Percentiles rank a stretch among this genome's conserved stretches.
Conservation (phyloP, 1,140 invertebrate species). For the Drosophila grimshawi region DNA sequence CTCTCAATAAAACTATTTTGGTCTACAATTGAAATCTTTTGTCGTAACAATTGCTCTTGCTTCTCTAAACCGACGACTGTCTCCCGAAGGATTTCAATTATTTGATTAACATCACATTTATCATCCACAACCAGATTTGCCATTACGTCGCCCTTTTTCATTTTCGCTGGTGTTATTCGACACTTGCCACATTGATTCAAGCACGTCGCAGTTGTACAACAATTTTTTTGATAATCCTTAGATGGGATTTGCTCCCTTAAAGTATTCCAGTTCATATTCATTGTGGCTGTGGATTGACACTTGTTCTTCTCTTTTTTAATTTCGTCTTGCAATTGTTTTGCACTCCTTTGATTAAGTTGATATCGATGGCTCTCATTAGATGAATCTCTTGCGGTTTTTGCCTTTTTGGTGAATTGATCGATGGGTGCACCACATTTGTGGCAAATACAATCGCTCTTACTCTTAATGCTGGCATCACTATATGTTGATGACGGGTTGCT, state of each 20-base stretch:
- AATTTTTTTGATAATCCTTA: not conserved
- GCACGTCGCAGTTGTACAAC: not conserved
- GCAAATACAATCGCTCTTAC: constrained; percentile 4
- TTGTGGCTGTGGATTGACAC: too few species aligned
- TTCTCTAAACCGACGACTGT: constrained; percentile 44
- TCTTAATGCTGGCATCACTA: not conserved
- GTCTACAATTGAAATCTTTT: not conserved
- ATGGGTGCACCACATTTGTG: constrained; percentile 15
- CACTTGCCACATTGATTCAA: not conserved
- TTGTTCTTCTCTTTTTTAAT: too few species aligned
- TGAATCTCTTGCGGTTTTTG: not conserved
- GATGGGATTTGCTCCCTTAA: not conserved
- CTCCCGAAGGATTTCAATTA: constrained; percentile 41
- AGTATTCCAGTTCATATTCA: too few species aligned
- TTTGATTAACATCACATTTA: constrained; percentile 34
- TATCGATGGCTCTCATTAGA: too few species aligned
- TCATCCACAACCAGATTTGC: not conserved
- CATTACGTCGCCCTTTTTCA: not conserved
- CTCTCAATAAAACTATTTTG: not conserved
- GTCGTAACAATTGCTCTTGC: not conserved
- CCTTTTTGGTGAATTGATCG: not conserved
- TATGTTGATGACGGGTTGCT: too few species aligned
- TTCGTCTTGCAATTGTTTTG: too few species aligned
- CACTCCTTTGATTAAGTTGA: too few species aligned
- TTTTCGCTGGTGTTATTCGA: not conserved